Percentiles rank a stretch among this genome's conserved stretches.
These are phyloP conservation scores for Orthosia cruda DNA, from an alignment of 2,888 invertebrate species.

Conservation along the genomic window DNA sequence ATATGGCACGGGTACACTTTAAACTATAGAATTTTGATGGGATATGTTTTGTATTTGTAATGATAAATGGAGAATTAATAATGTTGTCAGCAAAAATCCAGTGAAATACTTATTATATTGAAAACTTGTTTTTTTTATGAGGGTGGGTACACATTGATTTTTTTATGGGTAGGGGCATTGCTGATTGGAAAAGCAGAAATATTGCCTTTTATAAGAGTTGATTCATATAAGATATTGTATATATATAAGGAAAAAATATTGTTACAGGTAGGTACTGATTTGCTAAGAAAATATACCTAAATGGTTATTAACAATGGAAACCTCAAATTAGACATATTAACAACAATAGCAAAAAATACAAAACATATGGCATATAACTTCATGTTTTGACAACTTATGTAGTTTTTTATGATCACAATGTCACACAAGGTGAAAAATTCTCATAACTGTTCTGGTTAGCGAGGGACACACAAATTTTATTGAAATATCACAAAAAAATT, in stretches of 20 bases:
- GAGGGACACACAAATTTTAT: background rate
- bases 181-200: background rate
- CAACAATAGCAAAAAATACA: slow-evolving; percentile 5
- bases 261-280: background rate
- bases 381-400: background rate
- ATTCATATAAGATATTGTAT: background rate
- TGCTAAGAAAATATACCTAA: background rate
- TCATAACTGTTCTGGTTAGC: background rate
- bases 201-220: background rate
- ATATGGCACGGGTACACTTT: too few species aligned
- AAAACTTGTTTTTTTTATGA: background rate
- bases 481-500: background rate
- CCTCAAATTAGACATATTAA: background rate
- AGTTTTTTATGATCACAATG: slow-evolving; percentile 28
- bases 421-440: slow-evolving; percentile 47
- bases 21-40: too few species aligned
- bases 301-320: background rate
- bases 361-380: slow-evolving; percentile 10
- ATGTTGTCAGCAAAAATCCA: too few species aligned
- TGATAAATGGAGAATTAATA: too few species aligned
- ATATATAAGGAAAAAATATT: background rate
- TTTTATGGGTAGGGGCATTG: background rate
- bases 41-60: too few species aligned
- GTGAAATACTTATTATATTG: too few species aligned
- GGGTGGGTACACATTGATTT: background rate